Conservation (phyloP, 2,797 vertebrate genomes). For the Pipistrellus kuhlii region DNA sequence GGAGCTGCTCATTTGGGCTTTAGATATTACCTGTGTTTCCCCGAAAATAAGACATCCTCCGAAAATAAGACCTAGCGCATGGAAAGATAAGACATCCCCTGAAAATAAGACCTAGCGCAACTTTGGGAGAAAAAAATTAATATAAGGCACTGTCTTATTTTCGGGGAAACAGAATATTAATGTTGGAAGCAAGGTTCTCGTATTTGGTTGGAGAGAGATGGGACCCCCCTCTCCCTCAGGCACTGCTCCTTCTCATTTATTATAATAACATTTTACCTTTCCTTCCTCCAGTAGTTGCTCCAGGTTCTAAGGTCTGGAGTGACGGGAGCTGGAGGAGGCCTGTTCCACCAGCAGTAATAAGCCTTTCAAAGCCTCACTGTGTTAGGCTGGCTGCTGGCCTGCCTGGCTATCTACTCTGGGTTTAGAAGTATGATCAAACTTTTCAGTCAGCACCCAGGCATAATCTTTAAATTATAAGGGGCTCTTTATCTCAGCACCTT, state of each 20-base stretch:
- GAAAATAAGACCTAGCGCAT: too few species aligned
- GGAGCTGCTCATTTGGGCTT: constrained; percentile 12
- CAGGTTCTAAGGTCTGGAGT: not conserved
- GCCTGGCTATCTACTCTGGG: not conserved
- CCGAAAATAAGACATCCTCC: too few species aligned
- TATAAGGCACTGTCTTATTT: too few species aligned
- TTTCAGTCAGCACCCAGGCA: not conserved
- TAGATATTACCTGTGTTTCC: not conserved
- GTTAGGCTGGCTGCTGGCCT: not conserved
- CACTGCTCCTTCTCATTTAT: constrained; percentile 13
- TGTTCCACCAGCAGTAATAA: not conserved
- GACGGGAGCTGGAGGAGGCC: not conserved
- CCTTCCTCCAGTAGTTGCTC: not conserved
- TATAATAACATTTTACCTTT: not conserved
- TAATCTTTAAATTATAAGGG: not conserved
- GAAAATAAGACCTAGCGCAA: too few species aligned
- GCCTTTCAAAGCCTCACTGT: not conserved
- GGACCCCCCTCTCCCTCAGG: not conserved
- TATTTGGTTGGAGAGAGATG: constrained; percentile 35
- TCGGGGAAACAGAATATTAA: not conserved
- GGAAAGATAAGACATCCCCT: too few species aligned
- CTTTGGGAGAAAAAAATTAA: too few species aligned
- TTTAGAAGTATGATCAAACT: not conserved
- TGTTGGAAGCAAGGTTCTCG: not conserved
- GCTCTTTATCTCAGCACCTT: not conserved